These are phyloP conservation scores for Peromyscus nudipes DNA, from an alignment of 2,797 vertebrate species.

Conservation along the genomic window DNA sequence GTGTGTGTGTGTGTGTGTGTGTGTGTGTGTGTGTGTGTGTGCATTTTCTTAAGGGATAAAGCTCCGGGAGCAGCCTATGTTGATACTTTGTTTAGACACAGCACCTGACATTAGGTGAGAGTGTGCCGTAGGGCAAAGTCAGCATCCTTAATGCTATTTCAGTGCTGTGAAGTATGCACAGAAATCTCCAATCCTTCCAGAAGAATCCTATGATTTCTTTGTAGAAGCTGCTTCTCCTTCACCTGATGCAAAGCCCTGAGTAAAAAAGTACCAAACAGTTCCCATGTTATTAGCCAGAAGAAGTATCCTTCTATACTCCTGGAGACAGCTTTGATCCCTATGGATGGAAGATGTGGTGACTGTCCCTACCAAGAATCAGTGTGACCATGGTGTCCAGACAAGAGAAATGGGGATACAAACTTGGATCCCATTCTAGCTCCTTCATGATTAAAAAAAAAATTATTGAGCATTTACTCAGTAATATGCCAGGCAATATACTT, in stretches of 20 bases:
- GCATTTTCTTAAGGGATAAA: neutral
- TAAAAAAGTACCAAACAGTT: constrained; percentile 32
- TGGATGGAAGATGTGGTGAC: neutral
- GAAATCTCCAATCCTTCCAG: neutral
- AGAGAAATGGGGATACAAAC: neutral
- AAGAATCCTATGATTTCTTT: neutral
- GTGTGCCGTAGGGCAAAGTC: neutral
- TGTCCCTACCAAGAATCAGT: neutral
- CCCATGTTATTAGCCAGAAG: constrained; percentile 11
- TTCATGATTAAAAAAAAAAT: neutral
- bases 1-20: neutral
- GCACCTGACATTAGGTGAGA: neutral
- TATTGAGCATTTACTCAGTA: neutral
- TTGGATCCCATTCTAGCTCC: neutral
- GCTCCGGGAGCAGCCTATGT: neutral
- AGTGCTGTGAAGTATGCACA: neutral
- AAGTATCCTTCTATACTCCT: constrained; percentile 40
- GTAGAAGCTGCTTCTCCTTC: neutral
- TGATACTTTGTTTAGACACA: neutral
- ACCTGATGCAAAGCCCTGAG: neutral
- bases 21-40: no score
- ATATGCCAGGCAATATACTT: neutral
- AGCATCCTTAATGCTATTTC: neutral
- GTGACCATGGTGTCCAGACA: neutral
- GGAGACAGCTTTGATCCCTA: neutral